A percentile compares a stretch with the other conserved stretches of the same genome.
Evolutionary conservation across 1,140 invertebrate genomes (phyloP).

Genomic region (Drosophila ironensis): DNA sequence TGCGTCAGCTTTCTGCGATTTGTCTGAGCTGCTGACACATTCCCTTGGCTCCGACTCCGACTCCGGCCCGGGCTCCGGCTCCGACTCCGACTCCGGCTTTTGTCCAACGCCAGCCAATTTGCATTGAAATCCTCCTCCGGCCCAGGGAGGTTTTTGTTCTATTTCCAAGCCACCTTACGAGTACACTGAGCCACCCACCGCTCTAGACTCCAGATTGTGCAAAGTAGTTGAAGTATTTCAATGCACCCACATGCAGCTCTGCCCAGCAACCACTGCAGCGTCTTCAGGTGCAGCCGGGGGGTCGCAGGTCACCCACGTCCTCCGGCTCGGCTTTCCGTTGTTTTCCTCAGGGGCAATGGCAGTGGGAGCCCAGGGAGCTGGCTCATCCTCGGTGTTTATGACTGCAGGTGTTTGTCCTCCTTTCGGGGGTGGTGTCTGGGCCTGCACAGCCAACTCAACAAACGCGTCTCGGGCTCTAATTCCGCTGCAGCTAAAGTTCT

Average conservation of each 20-base stretch:
- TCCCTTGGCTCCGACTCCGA: conserved; percentile 60
- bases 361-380: neutral
- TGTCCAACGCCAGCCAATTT: conserved; percentile 61
- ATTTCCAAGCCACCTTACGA: conserved; percentile 5
- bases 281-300: conserved; percentile 53
- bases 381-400: conserved; percentile 39
- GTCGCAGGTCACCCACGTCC: conserved; percentile 1
- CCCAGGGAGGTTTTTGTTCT: conserved; percentile 24
- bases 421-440: conserved; percentile 18
- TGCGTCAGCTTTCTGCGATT: conserved; percentile 24
- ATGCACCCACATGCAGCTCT: conserved; percentile 64
- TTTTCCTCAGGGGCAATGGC: neutral
- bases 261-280: conserved; percentile 34
- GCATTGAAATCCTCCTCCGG: conserved; percentile 64
- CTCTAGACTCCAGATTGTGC: conserved; percentile 53
- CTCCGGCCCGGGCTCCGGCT: no score
- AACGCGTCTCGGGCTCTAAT: conserved; percentile 46
- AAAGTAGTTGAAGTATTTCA: conserved; percentile 70
- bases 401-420: conserved; percentile 68
- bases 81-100: no score
- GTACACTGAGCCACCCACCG: no score
- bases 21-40: conserved; percentile 66
- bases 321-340: conserved; percentile 9
- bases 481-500: conserved; percentile 71
- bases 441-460: neutral